These are phyloP conservation scores for Synergus itoensis DNA, from an alignment of 2,888 invertebrate genomes.

Conservation along the genomic window DNA sequence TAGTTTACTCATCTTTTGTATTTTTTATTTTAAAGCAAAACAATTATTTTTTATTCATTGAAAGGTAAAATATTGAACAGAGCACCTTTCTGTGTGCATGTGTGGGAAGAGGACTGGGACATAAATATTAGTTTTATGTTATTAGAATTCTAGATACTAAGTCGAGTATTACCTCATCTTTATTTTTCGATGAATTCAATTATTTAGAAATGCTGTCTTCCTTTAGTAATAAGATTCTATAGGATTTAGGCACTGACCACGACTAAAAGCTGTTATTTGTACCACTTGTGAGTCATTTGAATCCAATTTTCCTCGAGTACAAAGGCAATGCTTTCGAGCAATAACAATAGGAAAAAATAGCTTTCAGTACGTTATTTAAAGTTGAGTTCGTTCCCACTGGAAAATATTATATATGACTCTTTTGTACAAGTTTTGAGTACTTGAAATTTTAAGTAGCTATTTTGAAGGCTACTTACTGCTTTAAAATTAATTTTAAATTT, in stretches of 20 bases:
- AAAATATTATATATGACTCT: neutral
- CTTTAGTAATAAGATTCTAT: neutral
- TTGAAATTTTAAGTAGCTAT: too few relatives aligned
- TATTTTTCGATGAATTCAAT: neutral
- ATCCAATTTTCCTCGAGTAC: neutral
- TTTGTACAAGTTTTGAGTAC: neutral
- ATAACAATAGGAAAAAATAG: neutral
- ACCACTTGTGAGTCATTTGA: neutral
- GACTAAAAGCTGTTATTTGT: slow-evolving; percentile 21
- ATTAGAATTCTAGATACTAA: neutral
- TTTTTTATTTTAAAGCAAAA: neutral
- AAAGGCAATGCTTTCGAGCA: neutral
- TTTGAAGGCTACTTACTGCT: too few relatives aligned
- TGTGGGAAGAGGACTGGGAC: neutral
- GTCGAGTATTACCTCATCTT: neutral
- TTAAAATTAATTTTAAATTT: too few relatives aligned
- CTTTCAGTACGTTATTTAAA: neutral
- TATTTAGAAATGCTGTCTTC: slow-evolving; percentile 4
- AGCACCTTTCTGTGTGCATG: slow-evolving; percentile 23
- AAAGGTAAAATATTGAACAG: slow-evolving; percentile 23
- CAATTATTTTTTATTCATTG: neutral
- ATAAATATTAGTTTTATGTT: neutral
- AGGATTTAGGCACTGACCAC: slow-evolving; percentile 10
- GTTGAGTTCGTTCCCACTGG: neutral
- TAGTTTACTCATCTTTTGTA: neutral